Evolutionary conservation across 2,113 vertebrate genomes (phyloP).

Genomic region (Madoqua kirkii): DNA sequence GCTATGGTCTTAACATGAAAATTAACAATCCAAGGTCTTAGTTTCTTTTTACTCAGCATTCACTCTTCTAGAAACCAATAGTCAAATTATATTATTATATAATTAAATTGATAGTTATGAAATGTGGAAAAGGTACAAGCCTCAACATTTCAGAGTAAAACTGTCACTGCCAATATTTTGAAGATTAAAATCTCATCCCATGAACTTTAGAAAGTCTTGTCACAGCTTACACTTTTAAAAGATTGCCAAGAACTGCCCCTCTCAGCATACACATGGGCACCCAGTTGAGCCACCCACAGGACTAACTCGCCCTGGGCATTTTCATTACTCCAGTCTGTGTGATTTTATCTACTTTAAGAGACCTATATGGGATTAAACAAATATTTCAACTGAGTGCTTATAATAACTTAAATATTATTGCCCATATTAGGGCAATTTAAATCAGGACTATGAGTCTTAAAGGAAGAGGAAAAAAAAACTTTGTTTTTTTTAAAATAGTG

Average conservation of each 20-base stretch:
- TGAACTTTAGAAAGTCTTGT: background rate
- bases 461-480: no score
- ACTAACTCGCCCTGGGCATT: background rate
- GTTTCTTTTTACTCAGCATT: background rate
- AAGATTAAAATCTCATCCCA: conserved; percentile 22
- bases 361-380: conserved; percentile 9
- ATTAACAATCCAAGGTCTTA: background rate
- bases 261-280: background rate
- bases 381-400: conserved; percentile 40
- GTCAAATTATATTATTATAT: background rate
- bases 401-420: conserved; percentile 12
- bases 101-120: background rate
- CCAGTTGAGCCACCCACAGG: background rate
- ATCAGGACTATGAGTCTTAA: background rate
- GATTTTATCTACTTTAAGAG: background rate
- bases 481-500: no score
- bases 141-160: background rate
- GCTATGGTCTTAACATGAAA: background rate
- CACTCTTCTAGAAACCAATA: background rate
- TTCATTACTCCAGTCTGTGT: background rate
- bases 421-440: background rate
- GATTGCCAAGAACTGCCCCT: background rate
- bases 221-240: background rate
- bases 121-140: background rate
- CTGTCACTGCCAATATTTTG: conserved; percentile 23